These are phyloP conservation scores for Acomys russatus DNA, from an alignment of 2,797 vertebrate genomes.

Conservation along the genomic window DNA sequence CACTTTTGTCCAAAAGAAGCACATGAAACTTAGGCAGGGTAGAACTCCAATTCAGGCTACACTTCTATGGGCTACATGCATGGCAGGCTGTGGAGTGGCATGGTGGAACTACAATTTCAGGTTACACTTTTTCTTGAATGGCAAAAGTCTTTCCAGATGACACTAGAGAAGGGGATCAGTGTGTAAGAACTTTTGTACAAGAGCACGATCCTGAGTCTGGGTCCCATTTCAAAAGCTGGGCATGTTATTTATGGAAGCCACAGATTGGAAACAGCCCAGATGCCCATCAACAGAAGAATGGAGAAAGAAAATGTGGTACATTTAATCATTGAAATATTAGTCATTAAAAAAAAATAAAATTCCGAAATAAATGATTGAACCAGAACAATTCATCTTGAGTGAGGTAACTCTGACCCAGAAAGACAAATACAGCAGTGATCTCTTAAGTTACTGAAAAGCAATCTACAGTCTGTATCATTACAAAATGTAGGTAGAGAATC, in stretches of 20 bases:
- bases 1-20: conserved; percentile 20
- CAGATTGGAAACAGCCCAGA: not conserved
- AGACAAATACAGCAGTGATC: not conserved
- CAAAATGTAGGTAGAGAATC: not conserved
- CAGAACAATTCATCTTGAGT: not conserved
- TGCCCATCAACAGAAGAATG: not conserved
- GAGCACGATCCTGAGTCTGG: too few species aligned
- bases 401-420: not conserved
- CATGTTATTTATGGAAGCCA: too few species aligned
- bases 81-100: not conserved
- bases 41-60: too few species aligned
- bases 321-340: not conserved
- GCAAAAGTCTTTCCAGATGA: not conserved
- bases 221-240: not conserved
- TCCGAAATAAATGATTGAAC: not conserved
- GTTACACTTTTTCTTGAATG: not conserved
- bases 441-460: not conserved
- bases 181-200: not conserved
- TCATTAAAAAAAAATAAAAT: not conserved
- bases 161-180: not conserved
- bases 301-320: not conserved
- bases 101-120: not conserved
- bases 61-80: too few species aligned
- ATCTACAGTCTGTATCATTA: not conserved
- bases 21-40: not conserved